phyloP scores from a whole-genome alignment of 2,113 vertebrate species.

The Rallus limicola region DNA sequence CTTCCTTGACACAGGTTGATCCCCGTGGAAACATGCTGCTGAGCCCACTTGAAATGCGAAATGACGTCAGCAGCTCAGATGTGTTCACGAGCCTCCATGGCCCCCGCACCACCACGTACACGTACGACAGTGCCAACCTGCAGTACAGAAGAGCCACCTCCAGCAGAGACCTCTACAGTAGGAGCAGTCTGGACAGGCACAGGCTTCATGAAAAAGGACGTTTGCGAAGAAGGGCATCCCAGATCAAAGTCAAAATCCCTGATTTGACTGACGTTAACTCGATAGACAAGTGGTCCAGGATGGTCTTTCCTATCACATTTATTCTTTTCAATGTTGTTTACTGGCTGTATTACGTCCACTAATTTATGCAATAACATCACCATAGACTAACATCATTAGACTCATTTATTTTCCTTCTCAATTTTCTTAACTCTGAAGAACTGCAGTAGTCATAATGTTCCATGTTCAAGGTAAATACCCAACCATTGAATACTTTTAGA shows the following conservation, averaged over 20 bases:
- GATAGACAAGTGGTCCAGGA: constrained; percentile 97
- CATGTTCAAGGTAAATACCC: constrained; percentile 65
- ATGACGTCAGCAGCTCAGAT: constrained; percentile 81
- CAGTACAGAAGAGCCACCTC: constrained; percentile 87
- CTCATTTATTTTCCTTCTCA: constrained; percentile 48
- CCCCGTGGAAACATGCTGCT: constrained; percentile 88
- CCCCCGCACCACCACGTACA: constrained; percentile 80
- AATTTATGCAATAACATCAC: constrained; percentile 47
- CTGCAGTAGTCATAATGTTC: constrained; percentile 57
- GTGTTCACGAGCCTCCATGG: constrained; percentile 76
- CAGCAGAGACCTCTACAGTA: constrained; percentile 83
- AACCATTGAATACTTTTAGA: constrained; percentile 36
- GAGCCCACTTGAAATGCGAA: constrained; percentile 81
- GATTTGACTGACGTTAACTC: constrained; percentile 94
- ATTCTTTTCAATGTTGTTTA: constrained; percentile 95
- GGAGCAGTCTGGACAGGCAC: constrained; percentile 80
- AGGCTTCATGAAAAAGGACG: constrained; percentile 82
- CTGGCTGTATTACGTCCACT: constrained; percentile 96
- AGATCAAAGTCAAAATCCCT: constrained; percentile 95
- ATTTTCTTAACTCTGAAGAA: constrained; percentile 63
- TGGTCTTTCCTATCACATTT: constrained; percentile 91
- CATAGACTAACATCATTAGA: not conserved
- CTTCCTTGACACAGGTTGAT: constrained; percentile 82
- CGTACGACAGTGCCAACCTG: constrained; percentile 86
- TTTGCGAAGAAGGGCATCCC: constrained; percentile 85